Evolutionary conservation across 2,888 invertebrate genomes (phyloP).

Genomic region (Adela reaumurella): DNA sequence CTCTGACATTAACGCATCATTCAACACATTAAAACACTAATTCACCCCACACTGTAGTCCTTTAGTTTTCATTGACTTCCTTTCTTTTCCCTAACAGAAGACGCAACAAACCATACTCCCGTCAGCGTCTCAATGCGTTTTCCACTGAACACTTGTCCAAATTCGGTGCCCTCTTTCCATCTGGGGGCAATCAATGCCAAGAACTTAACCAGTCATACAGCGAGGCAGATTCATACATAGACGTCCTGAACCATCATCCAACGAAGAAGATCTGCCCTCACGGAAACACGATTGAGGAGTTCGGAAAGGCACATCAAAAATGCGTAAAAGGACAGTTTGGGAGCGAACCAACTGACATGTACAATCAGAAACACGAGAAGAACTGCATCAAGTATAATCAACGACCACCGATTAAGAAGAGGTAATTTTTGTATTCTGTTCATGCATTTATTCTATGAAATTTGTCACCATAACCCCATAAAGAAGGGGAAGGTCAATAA

Average conservation of each 20-base stretch:
- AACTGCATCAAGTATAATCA: constrained; percentile 53
- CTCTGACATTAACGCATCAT: too few species aligned
- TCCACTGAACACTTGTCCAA: constrained; percentile 50
- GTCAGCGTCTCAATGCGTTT: constrained; percentile 52
- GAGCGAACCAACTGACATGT: constrained; percentile 20
- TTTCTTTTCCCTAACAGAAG: constrained; percentile 34
- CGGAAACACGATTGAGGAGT: constrained; percentile 46
- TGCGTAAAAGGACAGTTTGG: constrained; percentile 41
- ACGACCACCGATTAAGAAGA: constrained; percentile 37
- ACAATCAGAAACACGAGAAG: constrained; percentile 44
- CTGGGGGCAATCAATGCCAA: constrained; percentile 45
- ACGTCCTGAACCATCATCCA: constrained; percentile 36
- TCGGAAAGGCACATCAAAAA: constrained; percentile 50
- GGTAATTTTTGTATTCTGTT: constrained; percentile 21
- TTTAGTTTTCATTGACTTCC: constrained; percentile 1
- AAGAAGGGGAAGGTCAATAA: too few species aligned
- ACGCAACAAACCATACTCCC: constrained; percentile 51
- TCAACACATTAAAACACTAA: neutral
- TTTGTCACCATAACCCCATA: too few species aligned
- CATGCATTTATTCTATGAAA: too few species aligned
- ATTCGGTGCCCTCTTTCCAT: constrained; percentile 48
- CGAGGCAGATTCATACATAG: constrained; percentile 46
- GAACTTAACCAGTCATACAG: constrained; percentile 48
- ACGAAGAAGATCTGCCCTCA: constrained; percentile 40
- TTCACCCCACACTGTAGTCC: neutral